Base-by-base conservation (phyloP, 2,888 invertebrate species). In the Acrocera orbiculus region DNA sequence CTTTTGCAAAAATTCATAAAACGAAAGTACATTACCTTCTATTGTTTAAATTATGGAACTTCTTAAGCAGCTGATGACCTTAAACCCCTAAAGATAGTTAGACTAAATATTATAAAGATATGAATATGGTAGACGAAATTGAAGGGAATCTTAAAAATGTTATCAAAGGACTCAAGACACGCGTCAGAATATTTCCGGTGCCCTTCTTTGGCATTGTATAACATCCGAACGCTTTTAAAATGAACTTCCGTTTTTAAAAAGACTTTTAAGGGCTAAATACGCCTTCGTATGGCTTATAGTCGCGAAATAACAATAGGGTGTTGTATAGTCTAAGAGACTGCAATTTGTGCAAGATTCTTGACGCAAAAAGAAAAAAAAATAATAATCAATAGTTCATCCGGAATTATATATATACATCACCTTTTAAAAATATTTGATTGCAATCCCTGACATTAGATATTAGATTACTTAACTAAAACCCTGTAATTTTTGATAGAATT, bases 181-280 rank as follows among this genome's bases (percentile, higher is more conserved):
- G 46, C 46, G 44, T 46, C 44, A 44, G 42, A 42, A 44, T 44
- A 44, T 38, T 46, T 46, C 46, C 46, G 46, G 44, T 46, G 40
- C 40, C 40, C 30, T 42, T 37, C 40, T 34, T 17, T 27, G 27
- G 32, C 37, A 37, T 35, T 40, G 40, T 40, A 34, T 16, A 14
- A 32, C 28, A 29, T 32, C 27, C 35, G 34, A 26, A 34, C 27
- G 34, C 34, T 34, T 34, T 34, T 34, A 40, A 36, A 38, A 37
- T 29, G 37, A 37, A 38, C 37, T 40, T 40, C 40, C 40, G 40
- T 36, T 40, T 35, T 32, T n/a, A n/a, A n/a, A n/a, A 34, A 26
- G 23, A 34, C 27, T 39, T 37, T 39, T 35, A 34, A 35, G 31
- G 25, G 32, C 19, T 23, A 30, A 35, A 37, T 33, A 37, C 40